Base-by-base conservation (phyloP, 2,113 vertebrate genomes). In the Mystacornis crossleyi region DNA sequence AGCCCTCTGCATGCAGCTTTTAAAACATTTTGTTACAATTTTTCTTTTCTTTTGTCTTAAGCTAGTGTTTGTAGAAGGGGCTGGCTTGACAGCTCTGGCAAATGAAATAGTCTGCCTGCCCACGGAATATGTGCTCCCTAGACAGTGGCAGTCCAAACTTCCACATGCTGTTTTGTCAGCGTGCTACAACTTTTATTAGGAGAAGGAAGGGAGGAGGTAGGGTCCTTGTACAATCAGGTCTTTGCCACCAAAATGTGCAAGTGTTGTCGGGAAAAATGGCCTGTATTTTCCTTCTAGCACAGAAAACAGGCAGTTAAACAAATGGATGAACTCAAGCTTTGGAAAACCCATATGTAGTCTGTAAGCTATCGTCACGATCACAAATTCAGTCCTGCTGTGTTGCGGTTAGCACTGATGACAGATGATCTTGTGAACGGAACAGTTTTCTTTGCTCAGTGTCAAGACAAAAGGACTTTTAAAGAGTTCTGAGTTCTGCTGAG, bases 91-190 rank as follows among this genome's bases (percentile, higher is more conserved):
- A 93, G 96, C 75, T 92, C 93, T 95, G 93, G 85, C 90, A 96
- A 92, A 90, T 83, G 95, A 83, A 93, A 82, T 90, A 96, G 93
- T 96, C 95, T 97, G 93, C 88, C 95, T 96, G 90, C 95, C 96
- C 96, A 96, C 95, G 48, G 93, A 96, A 86, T 96, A 71, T 62
- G 79, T 66, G 88, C 88, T 95, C 88, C 84, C 43, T 83, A 96
- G 90, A 53, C 90, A 92, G 92, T 95, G 93, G 87, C 71, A 96
- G 95, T 96, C 90, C 82, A 94, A 96, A 94, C 90, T 97, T 91
- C 93, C 93, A 94, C 87, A 57, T 87, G 87, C 62, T 96, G 84
- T 85, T 91, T 73, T 88, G 38, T 93, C 82, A 92, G 38, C 12
- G 55, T 83, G 85, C 67, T 67, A 74, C 60, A 86, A 88, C 79